phyloP scores from a whole-genome alignment of 2,888 invertebrate species.

The Hesperia comma region DNA sequence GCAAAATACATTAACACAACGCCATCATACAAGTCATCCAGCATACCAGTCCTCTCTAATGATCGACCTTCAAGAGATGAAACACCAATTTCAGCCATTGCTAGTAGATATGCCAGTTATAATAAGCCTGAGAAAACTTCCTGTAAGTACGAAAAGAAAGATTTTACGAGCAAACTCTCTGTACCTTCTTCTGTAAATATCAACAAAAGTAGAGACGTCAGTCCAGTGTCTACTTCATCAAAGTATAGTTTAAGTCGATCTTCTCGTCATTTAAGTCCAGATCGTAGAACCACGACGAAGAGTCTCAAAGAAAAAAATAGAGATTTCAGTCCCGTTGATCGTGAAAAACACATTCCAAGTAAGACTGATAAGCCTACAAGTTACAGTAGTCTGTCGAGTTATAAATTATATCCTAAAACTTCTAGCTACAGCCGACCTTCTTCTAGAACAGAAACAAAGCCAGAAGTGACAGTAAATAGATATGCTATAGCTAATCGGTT shows the following conservation, averaged over 20 bases:
- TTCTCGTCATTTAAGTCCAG: constrained; percentile 80
- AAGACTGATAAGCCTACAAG: constrained; percentile 82
- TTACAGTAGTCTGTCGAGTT: constrained; percentile 77
- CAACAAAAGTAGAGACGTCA: constrained; percentile 81
- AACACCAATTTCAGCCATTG: constrained; percentile 70
- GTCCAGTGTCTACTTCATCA: constrained; percentile 75
- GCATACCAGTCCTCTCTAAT: constrained; percentile 69
- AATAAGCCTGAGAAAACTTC: constrained; percentile 57
- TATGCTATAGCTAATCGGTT: constrained; percentile 74
- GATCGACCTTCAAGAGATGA: constrained; percentile 72
- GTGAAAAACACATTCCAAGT: constrained; percentile 82
- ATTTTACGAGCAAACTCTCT: constrained; percentile 74
- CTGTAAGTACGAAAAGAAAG: constrained; percentile 72
- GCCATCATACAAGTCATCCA: constrained; percentile 76
- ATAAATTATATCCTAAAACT: constrained; percentile 81
- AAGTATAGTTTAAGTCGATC: constrained; percentile 72
- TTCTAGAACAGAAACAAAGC: constrained; percentile 62
- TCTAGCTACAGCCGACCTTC: constrained; percentile 67
- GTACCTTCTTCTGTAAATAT: constrained; percentile 61
- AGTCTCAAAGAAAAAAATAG: constrained; percentile 74
- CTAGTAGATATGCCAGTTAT: constrained; percentile 73
- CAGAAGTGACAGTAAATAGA: constrained; percentile 64
- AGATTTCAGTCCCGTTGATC: constrained; percentile 83
- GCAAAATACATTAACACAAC: constrained; percentile 73
- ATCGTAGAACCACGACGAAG: constrained; percentile 65